These are phyloP conservation scores for Reticulitermes lucifugus DNA, from an alignment of 2,888 invertebrate genomes.

Conservation along the genomic window DNA sequence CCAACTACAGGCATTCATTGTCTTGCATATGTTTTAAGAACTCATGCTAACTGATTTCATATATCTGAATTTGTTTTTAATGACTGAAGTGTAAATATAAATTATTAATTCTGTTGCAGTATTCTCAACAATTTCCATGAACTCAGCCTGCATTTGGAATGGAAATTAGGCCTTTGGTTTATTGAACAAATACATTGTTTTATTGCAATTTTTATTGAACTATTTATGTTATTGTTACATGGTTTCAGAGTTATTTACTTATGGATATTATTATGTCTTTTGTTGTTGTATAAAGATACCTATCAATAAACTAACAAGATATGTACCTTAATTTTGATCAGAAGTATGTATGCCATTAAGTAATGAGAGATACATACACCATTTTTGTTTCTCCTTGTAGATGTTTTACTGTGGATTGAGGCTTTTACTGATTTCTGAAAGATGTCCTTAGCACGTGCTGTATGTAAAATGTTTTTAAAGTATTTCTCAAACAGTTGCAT, in stretches of 20 bases:
- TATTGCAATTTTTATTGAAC: background rate
- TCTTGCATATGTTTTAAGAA: no score
- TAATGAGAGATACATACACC: background rate
- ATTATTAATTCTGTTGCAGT: slow-evolving; percentile 22
- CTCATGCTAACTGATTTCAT: background rate
- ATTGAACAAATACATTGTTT: background rate
- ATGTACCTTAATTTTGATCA: background rate
- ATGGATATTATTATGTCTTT: background rate
- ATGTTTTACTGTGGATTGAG: background rate
- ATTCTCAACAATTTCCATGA: slow-evolving; percentile 20
- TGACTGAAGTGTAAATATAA: background rate
- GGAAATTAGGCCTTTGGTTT: slow-evolving; percentile 15
- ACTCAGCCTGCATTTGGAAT: slow-evolving; percentile 31
- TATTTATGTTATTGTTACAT: slow-evolving; percentile 5
- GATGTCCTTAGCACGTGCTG: slow-evolving; percentile 13
- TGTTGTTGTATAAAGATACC: background rate
- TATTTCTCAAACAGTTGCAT: background rate
- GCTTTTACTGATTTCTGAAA: slow-evolving; percentile 28
- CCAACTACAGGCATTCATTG: no score
- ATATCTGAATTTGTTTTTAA: background rate
- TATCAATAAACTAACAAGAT: background rate
- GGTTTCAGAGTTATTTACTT: slow-evolving; percentile 19
- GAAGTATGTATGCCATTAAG: background rate
- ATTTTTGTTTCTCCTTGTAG: background rate
- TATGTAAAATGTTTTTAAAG: slow-evolving; percentile 16